Evolutionary conservation across 2,888 invertebrate species (phyloP), one percentile per base, ranked within the genome.

Genomic region (Hedychridium roseum): DNA sequence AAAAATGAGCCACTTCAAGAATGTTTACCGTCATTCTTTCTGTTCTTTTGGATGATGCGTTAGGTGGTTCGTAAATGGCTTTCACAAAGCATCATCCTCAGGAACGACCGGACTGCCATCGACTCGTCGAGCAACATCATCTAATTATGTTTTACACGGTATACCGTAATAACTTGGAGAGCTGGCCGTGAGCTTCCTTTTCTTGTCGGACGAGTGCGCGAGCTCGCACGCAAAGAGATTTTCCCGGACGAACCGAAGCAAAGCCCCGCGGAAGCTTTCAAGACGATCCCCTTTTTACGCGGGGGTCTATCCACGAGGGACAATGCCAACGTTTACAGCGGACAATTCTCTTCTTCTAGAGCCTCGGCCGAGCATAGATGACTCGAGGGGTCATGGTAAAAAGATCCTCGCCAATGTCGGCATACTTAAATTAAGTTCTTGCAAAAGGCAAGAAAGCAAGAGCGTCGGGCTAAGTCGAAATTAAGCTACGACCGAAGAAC

Each of bases 131-230:
- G 54, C 59, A n/a, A n/a, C n/a, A 50, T 60, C 60, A 56, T 66
- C 66, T 66, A 68, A 68, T 68, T 68, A 68, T 58, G 55, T 68
- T 68, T 66, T 64, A 61, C 63, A 54, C 51, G 54, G 40, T 51
- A 64, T 57, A 57, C 55, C 50, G 62, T 59, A 66, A 64, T 66
- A 68, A 66, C 65, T 66, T 62, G 39, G 54, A 52, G 54, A 60
- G 43, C 41, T 47, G 45, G 36, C 40, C 49, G 30, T 5, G 18
- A 57, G 47, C 43, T 32, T 54, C 27, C 42, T 35, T 59, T 66
- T 56, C 54, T 62, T 62, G 49, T 46, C 34, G 45, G 39, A 20
- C 47, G 28, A 37, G 47, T 9, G 26, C 11, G 39, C 38, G 41
- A 45, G 38, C 44, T 48, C 46, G 57, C 59, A 65, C 66, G 65